Evolutionary conservation across 2,797 vertebrate species (phyloP), one percentile per base, ranked within the genome.

Genomic region (Cheirogaleus major): DNA sequence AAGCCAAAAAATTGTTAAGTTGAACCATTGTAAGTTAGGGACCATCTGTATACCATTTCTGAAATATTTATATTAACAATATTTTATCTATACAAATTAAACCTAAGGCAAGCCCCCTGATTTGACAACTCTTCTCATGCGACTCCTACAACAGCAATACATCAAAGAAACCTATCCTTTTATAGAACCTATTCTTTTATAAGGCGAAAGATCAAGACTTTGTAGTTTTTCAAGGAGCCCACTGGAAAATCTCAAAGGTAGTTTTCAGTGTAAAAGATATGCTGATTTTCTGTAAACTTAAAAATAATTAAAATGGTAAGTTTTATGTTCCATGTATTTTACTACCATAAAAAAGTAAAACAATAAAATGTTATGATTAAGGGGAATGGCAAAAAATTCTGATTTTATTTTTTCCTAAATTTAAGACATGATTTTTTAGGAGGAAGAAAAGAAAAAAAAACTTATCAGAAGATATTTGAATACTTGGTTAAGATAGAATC

Each of bases 381-480:
- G 80, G 12, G 80, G 12, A 38, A 50, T n/a, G 30, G 2, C 76
- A 38, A 35, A 20, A 35, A 32, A 76, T 48, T 8, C 20, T 78
- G 30, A 76, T 15, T 57, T 86, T 95, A 79, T 55, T 72, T 95
- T 79, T 89, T 78, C 30, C n/a, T 80, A 52, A 90, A 85, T 85
- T 85, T 52, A 80, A 72, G 12, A 52, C 72, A 30, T 84, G 12
- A 91, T 18, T 79, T 85, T 59, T 52, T 3, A 35, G 1, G 45
- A 89, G 27, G 27, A 63, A 22, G 7, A 89, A 95, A 65, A 70
- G 3, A 6, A 18, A 69, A 41, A 67, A 35, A 69, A 79, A 41
- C 13, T 76, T 70, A 9, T 82, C 35, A 45, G 59, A 80, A 59
- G 52, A 41, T 86, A 80, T 59, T 67, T 93, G 48, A 22, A 81